These are phyloP conservation scores for Idaea straminata DNA, from an alignment of 2,888 invertebrate species.

Conservation along the genomic window DNA sequence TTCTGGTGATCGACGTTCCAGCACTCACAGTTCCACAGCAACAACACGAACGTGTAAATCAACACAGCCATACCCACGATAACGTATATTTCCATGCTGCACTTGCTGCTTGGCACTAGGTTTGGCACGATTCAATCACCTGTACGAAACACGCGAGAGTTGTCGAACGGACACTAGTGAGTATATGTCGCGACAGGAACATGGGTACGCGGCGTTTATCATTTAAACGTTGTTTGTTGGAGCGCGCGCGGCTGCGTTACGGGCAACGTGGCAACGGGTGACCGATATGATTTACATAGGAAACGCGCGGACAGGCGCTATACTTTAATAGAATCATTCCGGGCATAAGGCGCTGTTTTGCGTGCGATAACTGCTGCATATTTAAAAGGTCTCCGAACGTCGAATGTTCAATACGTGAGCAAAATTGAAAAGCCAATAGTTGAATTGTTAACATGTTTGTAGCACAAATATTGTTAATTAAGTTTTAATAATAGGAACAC, in stretches of 20 bases:
- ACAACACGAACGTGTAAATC: constrained; percentile 57
- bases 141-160: constrained; percentile 32
- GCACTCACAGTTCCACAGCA: constrained; percentile 59
- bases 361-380: constrained; percentile 45
- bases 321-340: constrained; percentile 50
- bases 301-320: constrained; percentile 28
- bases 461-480: not conserved
- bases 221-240: constrained; percentile 49
- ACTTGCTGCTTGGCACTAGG: constrained; percentile 36
- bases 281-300: constrained; percentile 52
- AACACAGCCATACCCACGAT: constrained; percentile 66
- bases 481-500: not conserved
- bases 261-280: constrained; percentile 26
- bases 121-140: constrained; percentile 35
- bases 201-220: constrained; percentile 45
- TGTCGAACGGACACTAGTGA: constrained; percentile 20
- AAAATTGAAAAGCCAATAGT: constrained; percentile 6
- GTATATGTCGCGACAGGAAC: constrained; percentile 25
- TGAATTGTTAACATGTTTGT: not conserved
- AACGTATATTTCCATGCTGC: constrained; percentile 68
- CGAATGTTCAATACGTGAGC: constrained; percentile 20
- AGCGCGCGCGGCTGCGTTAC: constrained; percentile 28
- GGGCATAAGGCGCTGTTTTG: constrained; percentile 47
- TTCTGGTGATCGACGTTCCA: constrained; percentile 55
- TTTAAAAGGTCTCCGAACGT: constrained; percentile 17